These are phyloP conservation scores for Galerucella pusilla DNA, from an alignment of 2,888 invertebrate species.

Conservation along the genomic window DNA sequence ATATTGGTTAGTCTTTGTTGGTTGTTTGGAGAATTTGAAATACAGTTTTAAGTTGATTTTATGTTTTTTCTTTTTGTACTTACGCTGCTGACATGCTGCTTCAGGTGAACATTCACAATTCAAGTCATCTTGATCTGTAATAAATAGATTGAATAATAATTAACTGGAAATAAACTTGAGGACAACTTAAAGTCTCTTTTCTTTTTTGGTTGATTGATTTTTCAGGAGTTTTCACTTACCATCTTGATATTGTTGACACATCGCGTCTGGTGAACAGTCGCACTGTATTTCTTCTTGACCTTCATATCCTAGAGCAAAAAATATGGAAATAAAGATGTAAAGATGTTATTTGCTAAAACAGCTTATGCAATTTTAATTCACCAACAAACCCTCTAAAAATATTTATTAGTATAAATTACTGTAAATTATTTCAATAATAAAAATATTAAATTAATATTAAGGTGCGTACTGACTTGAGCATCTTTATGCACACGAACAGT, in stretches of 20 bases:
- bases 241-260: slow-evolving; percentile 11
- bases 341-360: not conserved
- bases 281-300: slow-evolving; percentile 1
- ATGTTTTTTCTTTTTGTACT: not conserved
- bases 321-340: not conserved
- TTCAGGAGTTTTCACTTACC: not conserved
- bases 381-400: no score
- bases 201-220: not conserved
- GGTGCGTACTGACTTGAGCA: no score
- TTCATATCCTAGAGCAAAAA: not conserved
- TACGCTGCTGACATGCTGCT: not conserved
- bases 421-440: no score
- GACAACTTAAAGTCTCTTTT: no score
- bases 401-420: no score
- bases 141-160: not conserved
- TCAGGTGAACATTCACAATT: not conserved
- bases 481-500: no score
- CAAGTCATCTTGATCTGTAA: not conserved
- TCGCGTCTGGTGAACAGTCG: slow-evolving; percentile 5
- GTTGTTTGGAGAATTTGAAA: no score
- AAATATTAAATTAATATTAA: no score
- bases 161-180: not conserved
- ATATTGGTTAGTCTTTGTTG: no score
- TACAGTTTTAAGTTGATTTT: not conserved
- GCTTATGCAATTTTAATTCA: not conserved